These are phyloP conservation scores for Laupala kohalensis DNA, from an alignment of 1,140 invertebrate species.

Conservation along the genomic window DNA sequence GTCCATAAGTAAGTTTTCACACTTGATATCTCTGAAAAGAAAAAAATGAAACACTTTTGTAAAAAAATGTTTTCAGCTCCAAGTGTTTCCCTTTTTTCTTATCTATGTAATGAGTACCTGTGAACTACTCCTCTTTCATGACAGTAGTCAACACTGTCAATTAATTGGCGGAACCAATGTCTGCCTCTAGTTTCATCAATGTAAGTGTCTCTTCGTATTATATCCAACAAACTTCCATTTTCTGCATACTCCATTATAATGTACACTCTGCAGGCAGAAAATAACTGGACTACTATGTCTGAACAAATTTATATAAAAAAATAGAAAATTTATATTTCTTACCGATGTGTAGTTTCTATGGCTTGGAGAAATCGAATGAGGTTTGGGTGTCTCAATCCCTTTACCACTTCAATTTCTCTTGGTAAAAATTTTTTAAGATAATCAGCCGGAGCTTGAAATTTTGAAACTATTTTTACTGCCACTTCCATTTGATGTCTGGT, in stretches of 20 bases:
- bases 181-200: constrained; percentile 52
- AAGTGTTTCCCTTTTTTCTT: neutral
- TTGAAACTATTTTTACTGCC: constrained; percentile 79
- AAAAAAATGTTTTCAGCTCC: no score
- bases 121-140: constrained; percentile 65
- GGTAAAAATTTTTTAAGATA: constrained; percentile 76
- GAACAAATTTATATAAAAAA: neutral
- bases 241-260: constrained; percentile 71
- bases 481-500: constrained; percentile 56
- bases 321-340: constrained; percentile 3
- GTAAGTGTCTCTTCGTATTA: constrained; percentile 52
- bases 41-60: neutral
- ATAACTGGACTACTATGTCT: no score
- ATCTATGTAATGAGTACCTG: constrained; percentile 34
- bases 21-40: constrained; percentile 62
- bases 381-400: constrained; percentile 63
- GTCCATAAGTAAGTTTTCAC: constrained; percentile 74
- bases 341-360: constrained; percentile 69
- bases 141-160: constrained; percentile 60
- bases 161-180: constrained; percentile 57
- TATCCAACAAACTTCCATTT: constrained; percentile 60
- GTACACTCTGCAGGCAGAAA: constrained; percentile 58
- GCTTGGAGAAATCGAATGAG: constrained; percentile 67
- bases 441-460: constrained; percentile 65
- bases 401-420: constrained; percentile 70